Base-by-base conservation (phyloP, 2,797 vertebrate genomes). In the Fringilla coelebs region DNA sequence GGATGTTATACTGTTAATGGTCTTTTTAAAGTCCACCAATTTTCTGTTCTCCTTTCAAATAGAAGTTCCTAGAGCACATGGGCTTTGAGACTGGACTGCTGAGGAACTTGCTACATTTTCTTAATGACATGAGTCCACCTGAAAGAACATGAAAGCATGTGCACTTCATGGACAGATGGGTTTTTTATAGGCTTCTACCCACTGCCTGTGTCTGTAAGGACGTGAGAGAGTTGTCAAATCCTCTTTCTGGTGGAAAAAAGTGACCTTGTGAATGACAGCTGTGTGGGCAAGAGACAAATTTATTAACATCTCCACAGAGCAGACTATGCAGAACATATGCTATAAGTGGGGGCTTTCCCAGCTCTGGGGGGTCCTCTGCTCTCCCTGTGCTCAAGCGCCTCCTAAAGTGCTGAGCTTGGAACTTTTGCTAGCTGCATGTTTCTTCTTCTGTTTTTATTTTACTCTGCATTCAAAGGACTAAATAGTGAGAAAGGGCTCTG, bases 391-490 rank as follows among this genome's bases (percentile, higher is more conserved):
- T 74, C 54, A 61, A 93, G 49, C 58, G 51, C 66, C 52, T 81
- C 51, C 82, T 66, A 31, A 95, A 88, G 46, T 76, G 75, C 82
- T 95, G 92, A 96, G 81, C 73, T 85, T 74, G 75, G 78, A 58
- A 62, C 28, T 95, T 95, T 60, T 38, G 9, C 60, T 88, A 88
- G 48, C 70, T 91, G 26, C 9, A 4, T 79, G 26, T 83, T 86
- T 88, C 85, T 94, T 83, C 49, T 94, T 88, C 83, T 94, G 91
- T 81, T 96, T 95, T 94, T 79, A 63, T 92, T 95, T 96, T 71
- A 70, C 70, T 91, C 63, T 89, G 62, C 36, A 81, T 94, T 94
- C 91, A 92, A 85, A 97, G 89, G 72, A 48, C 79, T 67, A 68
- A 93, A 88, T 20, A 70, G 76, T 84, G 76, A 81, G 73, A 91